phyloP scores from a whole-genome alignment of 2,888 invertebrate genomes.

The Drosophila neonasuta region DNA sequence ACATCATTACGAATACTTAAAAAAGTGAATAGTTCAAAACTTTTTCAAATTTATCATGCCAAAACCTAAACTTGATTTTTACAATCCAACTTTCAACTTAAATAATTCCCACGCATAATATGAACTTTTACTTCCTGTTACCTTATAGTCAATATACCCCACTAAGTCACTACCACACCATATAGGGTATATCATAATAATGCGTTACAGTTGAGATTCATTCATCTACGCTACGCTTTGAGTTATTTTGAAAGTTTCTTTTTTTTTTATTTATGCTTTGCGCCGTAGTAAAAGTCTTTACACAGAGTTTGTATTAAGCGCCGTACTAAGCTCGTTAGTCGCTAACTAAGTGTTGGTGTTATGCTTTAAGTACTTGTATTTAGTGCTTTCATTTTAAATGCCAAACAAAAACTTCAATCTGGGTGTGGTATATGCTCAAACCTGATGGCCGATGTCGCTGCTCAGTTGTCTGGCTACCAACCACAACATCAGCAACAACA shows the following conservation, averaged over 20 bases:
- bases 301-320: conserved; percentile 7
- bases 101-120: neutral
- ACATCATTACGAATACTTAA: too few species aligned
- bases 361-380: conserved; percentile 24
- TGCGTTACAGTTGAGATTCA: conserved; percentile 34
- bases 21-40: too few species aligned
- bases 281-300: conserved; percentile 8
- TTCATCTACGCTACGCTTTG: conserved; percentile 25
- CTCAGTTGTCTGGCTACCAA: conserved; percentile 13
- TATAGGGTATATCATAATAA: conserved; percentile 18
- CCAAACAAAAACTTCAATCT: conserved; percentile 47
- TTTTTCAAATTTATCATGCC: too few species aligned
- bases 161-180: neutral
- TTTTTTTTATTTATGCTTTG: conserved; percentile 2
- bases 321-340: conserved; percentile 16
- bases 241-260: conserved; percentile 30
- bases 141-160: neutral
- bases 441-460: conserved; percentile 33
- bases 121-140: too few species aligned
- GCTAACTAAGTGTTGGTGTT: conserved; percentile 12
- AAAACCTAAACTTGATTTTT: too few species aligned
- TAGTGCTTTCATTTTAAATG: conserved; percentile 50
- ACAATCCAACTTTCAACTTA: too few species aligned
- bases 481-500: conserved; percentile 3
- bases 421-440: conserved; percentile 44